Conservation (phyloP, 2,113 vertebrate species). For the Lepus europaeus region DNA sequence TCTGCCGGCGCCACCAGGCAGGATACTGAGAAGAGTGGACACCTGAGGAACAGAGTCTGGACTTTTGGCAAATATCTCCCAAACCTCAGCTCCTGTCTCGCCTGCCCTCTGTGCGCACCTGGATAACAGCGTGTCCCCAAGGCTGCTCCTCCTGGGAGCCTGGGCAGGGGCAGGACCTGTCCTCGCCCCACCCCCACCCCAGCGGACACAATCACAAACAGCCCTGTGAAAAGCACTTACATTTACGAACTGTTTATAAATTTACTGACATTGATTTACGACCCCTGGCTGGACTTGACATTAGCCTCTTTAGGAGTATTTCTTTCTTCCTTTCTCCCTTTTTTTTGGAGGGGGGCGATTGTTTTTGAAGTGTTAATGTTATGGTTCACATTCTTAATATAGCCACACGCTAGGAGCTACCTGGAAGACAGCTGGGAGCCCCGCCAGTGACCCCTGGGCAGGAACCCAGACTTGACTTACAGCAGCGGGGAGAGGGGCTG, state of each 20-base stretch:
- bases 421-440: slow-evolving; percentile 75
- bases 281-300: slow-evolving; percentile 86
- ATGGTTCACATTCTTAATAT: slow-evolving; percentile 83
- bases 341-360: slow-evolving; percentile 80
- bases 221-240: slow-evolving; percentile 90
- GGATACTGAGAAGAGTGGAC: neutral
- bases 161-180: neutral
- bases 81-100: neutral
- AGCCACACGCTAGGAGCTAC: slow-evolving; percentile 76
- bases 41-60: neutral
- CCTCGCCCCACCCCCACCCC: slow-evolving; percentile 59
- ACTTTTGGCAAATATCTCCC: neutral
- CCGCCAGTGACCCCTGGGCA: slow-evolving; percentile 56
- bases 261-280: slow-evolving; percentile 89
- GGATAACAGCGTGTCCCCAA: neutral
- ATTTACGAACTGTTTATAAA: slow-evolving; percentile 91
- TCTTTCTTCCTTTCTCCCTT: slow-evolving; percentile 83
- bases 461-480: slow-evolving; percentile 57
- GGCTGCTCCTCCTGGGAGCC: neutral
- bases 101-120: neutral
- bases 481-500: neutral
- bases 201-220: slow-evolving; percentile 87
- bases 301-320: slow-evolving; percentile 86
- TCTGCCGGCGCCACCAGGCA: neutral
- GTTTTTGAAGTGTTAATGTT: slow-evolving; percentile 87